phyloP scores from a whole-genome alignment of 2,113 vertebrate species.

The Nasalis larvatus region DNA sequence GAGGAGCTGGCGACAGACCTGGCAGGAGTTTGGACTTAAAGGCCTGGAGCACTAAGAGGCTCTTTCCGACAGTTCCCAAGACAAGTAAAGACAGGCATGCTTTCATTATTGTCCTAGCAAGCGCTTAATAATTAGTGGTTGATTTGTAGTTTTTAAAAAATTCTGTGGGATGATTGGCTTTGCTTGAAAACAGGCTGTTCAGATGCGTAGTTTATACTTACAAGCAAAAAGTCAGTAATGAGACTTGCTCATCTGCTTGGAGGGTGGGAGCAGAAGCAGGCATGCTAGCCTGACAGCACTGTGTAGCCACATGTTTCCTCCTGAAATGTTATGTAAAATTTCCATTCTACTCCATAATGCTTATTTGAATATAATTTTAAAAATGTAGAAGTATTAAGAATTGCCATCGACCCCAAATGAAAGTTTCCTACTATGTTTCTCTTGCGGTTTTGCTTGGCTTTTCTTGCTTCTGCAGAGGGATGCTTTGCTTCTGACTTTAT shows the following conservation, averaged over 20 bases:
- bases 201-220: slow-evolving; percentile 21
- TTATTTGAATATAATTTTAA: not conserved
- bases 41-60: not conserved
- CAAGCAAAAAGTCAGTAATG: not conserved
- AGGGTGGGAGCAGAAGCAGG: not conserved
- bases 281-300: not conserved
- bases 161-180: slow-evolving; percentile 53
- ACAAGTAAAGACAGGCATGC: slow-evolving; percentile 37
- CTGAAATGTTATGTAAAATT: not conserved
- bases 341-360: not conserved
- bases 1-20: not conserved
- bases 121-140: slow-evolving; percentile 57
- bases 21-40: not conserved
- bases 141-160: slow-evolving; percentile 48
- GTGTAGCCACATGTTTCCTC: not conserved
- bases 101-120: slow-evolving; percentile 36
- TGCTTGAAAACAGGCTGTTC: slow-evolving; percentile 49
- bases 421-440: not conserved
- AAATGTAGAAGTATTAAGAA: not conserved
- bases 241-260: not conserved
- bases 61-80: not conserved
- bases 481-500: not conserved
- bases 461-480: not conserved
- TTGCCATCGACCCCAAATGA: not conserved
- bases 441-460: not conserved